Evolutionary conservation across 2,113 vertebrate species (phyloP).

Genomic region (Sander vitreus): DNA sequence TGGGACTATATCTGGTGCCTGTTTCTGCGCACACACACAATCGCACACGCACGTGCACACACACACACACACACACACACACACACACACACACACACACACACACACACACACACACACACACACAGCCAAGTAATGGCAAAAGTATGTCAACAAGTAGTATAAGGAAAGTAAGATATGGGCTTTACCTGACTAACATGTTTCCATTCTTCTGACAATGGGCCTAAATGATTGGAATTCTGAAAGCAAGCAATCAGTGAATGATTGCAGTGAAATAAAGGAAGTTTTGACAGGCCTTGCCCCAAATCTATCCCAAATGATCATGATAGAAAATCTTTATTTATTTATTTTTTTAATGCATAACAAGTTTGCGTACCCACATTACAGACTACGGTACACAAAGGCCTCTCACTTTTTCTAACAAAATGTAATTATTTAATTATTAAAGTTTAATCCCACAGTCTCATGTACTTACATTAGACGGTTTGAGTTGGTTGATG

Average conservation of each 20-base stretch:
- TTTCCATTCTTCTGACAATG: constrained; percentile 80
- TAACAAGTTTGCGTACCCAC: background rate
- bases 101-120: constrained; percentile 16
- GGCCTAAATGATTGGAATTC: constrained; percentile 78
- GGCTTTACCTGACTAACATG: constrained; percentile 81
- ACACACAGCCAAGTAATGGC: constrained; percentile 67
- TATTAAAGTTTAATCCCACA: background rate
- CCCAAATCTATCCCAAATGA: constrained; percentile 10
- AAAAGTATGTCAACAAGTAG: constrained; percentile 67
- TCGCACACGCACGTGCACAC: background rate
- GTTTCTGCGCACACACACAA: constrained; percentile 84
- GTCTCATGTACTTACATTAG: constrained; percentile 87
- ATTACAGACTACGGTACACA: background rate
- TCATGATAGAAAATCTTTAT: background rate
- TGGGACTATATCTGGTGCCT: constrained; percentile 95
- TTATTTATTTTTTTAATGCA: background rate
- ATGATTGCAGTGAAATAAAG: constrained; percentile 60
- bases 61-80: constrained; percentile 22
- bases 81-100: constrained; percentile 62
- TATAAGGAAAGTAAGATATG: constrained; percentile 24
- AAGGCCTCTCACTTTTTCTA: background rate
- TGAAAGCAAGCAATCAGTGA: constrained; percentile 76
- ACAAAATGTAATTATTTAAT: background rate
- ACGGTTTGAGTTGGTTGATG: constrained; percentile 97
- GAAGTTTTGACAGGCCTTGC: constrained; percentile 29